Evolutionary conservation across 2,888 invertebrate genomes (phyloP).

Genomic region (Chloroclystis v-ata): DNA sequence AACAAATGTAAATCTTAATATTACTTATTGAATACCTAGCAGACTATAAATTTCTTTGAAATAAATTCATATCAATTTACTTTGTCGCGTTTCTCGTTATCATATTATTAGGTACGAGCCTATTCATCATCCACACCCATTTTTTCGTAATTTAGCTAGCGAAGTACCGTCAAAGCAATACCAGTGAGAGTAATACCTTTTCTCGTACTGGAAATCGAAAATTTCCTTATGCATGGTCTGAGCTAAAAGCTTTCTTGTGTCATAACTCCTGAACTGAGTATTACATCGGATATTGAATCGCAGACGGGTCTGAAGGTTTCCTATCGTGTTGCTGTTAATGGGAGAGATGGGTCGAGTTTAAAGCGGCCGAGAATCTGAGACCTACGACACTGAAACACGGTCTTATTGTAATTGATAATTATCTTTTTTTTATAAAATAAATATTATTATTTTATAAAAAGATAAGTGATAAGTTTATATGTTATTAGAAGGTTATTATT

Average conservation of each 20-base stretch:
- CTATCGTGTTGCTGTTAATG: constrained; percentile 13
- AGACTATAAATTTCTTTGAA: background rate
- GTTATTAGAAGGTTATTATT: too few relatives aligned
- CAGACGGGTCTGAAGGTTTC: constrained; percentile 17
- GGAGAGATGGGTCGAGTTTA: constrained; percentile 1
- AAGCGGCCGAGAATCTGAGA: background rate
- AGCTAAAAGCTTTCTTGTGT: constrained; percentile 62
- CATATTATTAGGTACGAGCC: background rate
- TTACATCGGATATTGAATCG: constrained; percentile 41
- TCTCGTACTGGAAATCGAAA: constrained; percentile 26
- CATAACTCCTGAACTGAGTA: constrained; percentile 41
- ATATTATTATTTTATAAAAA: too few relatives aligned
- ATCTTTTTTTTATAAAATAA: too few relatives aligned
- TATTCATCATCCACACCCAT: background rate
- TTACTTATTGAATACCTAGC: background rate
- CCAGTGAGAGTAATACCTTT: constrained; percentile 18
- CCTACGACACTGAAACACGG: background rate
- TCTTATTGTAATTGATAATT: too few relatives aligned
- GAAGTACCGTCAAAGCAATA: constrained; percentile 11
- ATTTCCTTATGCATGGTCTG: constrained; percentile 34
- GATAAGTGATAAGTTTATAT: too few relatives aligned
- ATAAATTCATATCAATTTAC: background rate
- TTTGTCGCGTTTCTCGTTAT: background rate
- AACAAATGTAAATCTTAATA: background rate
- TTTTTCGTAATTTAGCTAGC: background rate